A percentile compares a stretch with the other conserved stretches of the same genome.
phyloP scores from a whole-genome alignment of 2,888 invertebrate species.

The Odontocolon sp. region DNA sequence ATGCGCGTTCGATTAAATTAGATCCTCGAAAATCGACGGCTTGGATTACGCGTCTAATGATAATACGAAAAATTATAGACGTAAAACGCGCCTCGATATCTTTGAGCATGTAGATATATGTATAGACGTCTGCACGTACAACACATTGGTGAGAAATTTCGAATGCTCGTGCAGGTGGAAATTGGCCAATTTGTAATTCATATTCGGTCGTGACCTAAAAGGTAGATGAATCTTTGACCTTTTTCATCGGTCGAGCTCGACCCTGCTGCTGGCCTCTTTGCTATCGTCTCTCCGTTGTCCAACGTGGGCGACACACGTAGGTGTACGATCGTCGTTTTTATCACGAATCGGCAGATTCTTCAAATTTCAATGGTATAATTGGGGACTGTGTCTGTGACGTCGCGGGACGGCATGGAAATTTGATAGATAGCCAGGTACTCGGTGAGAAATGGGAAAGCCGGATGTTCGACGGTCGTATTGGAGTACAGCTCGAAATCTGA shows the following conservation, averaged over 20 bases:
- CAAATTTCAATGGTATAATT: background rate
- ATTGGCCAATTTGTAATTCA: conserved; percentile 79
- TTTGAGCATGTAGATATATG: background rate
- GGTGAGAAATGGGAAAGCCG: no score
- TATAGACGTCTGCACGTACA: background rate
- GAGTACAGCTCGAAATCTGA: no score
- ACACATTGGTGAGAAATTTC: conserved; percentile 47
- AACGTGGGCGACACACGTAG: conserved; percentile 23
- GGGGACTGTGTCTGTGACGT: no score
- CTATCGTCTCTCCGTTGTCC: background rate
- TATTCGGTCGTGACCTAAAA: conserved; percentile 78
- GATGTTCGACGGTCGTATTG: no score
- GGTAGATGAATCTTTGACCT: conserved; percentile 76
- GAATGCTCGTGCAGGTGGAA: conserved; percentile 65
- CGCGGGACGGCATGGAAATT: no score
- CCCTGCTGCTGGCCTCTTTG: conserved; percentile 11
- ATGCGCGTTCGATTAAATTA: background rate
- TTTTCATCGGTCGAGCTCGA: conserved; percentile 61
- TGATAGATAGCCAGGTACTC: no score
- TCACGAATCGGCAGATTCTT: conserved; percentile 21
- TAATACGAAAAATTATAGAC: background rate
- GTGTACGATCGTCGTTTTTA: conserved; percentile 25
- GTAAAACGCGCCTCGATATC: conserved; percentile 4
- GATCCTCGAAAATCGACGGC: background rate
- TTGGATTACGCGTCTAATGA: background rate